These are phyloP conservation scores for Callipepla squamata DNA, from an alignment of 2,113 vertebrate genomes.

Conservation along the genomic window DNA sequence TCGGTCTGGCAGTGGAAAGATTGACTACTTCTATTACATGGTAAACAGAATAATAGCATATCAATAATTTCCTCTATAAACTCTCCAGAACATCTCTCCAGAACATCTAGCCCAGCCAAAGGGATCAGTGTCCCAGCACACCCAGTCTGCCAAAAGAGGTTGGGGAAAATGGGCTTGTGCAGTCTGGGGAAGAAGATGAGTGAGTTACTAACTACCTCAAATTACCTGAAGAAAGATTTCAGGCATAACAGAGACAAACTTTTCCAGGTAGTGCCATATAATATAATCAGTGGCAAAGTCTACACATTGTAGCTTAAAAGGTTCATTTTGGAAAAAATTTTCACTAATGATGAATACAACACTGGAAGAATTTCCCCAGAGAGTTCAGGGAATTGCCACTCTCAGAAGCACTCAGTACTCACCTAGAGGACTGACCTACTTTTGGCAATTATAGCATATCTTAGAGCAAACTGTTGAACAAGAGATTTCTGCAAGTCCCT, in stretches of 20 bases:
- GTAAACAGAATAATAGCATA: constrained; percentile 9
- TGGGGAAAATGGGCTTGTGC: neutral
- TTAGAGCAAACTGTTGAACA: neutral
- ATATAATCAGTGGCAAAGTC: neutral
- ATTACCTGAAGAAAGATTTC: neutral
- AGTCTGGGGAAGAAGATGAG: neutral
- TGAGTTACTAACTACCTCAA: neutral
- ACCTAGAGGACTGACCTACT: neutral
- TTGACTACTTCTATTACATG: constrained; percentile 76
- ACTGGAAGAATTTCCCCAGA: neutral
- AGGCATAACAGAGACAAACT: neutral
- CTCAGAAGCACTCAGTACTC: neutral
- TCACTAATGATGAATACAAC: neutral
- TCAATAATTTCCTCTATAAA: neutral
- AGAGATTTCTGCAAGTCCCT: neutral
- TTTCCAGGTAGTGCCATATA: neutral
- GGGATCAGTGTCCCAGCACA: neutral
- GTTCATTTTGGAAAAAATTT: neutral
- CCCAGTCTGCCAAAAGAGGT: neutral
- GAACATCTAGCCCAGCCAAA: fast-evolving
- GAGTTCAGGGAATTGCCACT: neutral
- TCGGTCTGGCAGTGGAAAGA: neutral
- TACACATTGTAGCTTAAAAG: neutral
- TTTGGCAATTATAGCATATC: neutral
- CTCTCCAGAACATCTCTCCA: fast-evolving